These are phyloP conservation scores for Eclectus roratus DNA, from an alignment of 2,113 vertebrate genomes.

Conservation along the genomic window DNA sequence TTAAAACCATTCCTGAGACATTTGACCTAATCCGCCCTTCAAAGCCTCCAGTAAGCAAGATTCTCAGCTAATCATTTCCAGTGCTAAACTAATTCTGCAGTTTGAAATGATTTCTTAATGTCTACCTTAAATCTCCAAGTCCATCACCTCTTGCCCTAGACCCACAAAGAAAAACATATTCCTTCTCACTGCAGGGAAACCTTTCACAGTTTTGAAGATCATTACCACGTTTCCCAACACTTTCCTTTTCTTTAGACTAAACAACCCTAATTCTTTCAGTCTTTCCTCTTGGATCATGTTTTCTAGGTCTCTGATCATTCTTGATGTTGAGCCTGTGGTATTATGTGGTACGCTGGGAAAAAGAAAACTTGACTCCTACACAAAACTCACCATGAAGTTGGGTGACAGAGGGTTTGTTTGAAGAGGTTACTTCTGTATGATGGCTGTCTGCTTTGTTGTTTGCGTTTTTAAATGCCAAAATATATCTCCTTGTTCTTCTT, in stretches of 20 bases:
- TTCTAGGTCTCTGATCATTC: slow-evolving; percentile 30
- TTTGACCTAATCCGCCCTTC: not conserved
- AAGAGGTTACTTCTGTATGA: not conserved
- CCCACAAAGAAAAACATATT: not conserved
- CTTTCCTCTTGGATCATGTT: slow-evolving; percentile 20
- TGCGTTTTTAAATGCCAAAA: not conserved
- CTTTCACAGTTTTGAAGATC: not conserved
- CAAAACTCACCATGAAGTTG: not conserved
- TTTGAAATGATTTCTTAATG: not conserved
- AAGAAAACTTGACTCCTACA: slow-evolving; percentile 2
- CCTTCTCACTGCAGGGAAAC: not conserved
- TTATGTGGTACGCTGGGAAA: not conserved
- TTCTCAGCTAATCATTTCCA: not conserved
- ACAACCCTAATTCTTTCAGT: slow-evolving; percentile 39
- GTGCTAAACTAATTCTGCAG: not conserved
- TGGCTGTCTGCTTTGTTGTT: not conserved
- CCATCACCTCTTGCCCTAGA: not conserved
- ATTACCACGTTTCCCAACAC: not conserved
- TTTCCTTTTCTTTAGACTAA: not conserved
- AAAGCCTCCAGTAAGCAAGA: not conserved
- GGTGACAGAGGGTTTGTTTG: not conserved
- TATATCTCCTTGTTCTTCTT: not conserved
- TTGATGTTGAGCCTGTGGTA: not conserved
- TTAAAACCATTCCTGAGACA: not conserved
- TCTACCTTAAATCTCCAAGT: not conserved